A percentile compares a stretch with the other conserved stretches of the same genome.
Conservation (phyloP, 2,797 vertebrate species). For the Manis crassicaudata region DNA sequence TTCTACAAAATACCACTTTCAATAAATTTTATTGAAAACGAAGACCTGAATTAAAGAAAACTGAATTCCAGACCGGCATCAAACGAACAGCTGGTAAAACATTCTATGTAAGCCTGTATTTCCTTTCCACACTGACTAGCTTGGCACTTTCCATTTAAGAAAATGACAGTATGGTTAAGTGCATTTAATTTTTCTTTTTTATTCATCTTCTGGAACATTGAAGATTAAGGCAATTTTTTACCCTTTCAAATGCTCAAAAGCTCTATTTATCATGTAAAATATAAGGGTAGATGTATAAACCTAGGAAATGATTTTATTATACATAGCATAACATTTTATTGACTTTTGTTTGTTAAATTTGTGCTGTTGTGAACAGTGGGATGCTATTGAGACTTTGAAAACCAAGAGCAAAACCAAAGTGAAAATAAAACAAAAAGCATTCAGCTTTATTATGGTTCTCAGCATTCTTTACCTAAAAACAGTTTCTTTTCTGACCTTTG, state of each 20-base stretch:
- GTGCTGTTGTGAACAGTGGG: neutral
- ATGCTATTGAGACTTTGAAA: neutral
- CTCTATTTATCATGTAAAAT: neutral
- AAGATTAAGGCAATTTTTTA: neutral
- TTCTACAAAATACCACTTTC: neutral
- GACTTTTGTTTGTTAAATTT: neutral
- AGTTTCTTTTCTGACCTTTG: neutral
- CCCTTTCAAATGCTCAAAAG: neutral
- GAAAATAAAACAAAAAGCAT: neutral
- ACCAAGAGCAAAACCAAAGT: neutral
- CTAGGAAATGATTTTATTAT: conserved; percentile 1
- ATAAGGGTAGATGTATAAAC: conserved; percentile 4
- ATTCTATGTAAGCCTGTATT: neutral
- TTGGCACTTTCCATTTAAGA: neutral
- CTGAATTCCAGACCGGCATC: neutral
- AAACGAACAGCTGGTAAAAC: neutral
- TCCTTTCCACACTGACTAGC: neutral
- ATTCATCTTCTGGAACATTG: neutral
- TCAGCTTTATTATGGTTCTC: neutral
- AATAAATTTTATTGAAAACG: neutral
- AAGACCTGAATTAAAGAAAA: neutral
- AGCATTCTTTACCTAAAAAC: neutral
- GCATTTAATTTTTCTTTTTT: neutral
- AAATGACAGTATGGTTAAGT: neutral
- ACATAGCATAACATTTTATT: neutral